Base-by-base conservation (phyloP, 2,888 invertebrate species). In the Cecidostiba fungosa region DNA sequence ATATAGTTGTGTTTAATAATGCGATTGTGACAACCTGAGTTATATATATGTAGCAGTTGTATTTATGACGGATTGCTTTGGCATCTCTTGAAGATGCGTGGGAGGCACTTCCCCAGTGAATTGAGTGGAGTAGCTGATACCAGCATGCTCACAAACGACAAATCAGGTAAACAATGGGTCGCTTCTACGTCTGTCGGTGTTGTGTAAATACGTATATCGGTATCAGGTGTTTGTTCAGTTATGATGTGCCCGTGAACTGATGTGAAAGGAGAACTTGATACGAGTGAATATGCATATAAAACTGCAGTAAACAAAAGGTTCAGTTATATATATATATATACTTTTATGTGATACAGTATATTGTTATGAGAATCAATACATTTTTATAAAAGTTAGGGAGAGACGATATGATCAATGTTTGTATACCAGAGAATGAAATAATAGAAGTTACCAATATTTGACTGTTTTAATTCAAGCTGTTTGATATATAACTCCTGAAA, bases 231-330 rank as follows among this genome's bases (percentile, higher is more conserved):
- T 66, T 66, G 14, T 66, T 66, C 62, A 26, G 19, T 32, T 70
- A 70, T 70, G 12, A n/a, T n/a, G 39, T 39, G 39, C n/a, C n/a
- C 76, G 29, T 29, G 4, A 32, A 16, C 62, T 12, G 43, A 43
- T 43, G 77, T 23, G 36, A 77, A 77, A 43, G 77, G 54, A 77
- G 62, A 32, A 50, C 16, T 77, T 62, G 59, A 62, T 59, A 62
- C 77, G 36, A 23, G 62, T 12, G 77, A n/a, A 10, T n/a, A 54
- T n/a, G 23, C 54, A 6, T 19, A 10, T 16, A n/a, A 54, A 23
- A n/a, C 54, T 54, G 10, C 54, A n/a, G 19, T 5, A 54, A 23
- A 4, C 54, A 54, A 54, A 54, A n/a, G n/a, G 4, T 23, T 54
- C 6, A n/a, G 19, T 50, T 19, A 0, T 19, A 50, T 50, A 12